These are phyloP conservation scores for Actenoides lindsayi DNA, from an alignment of 2,113 vertebrate genomes.

Conservation along the genomic window DNA sequence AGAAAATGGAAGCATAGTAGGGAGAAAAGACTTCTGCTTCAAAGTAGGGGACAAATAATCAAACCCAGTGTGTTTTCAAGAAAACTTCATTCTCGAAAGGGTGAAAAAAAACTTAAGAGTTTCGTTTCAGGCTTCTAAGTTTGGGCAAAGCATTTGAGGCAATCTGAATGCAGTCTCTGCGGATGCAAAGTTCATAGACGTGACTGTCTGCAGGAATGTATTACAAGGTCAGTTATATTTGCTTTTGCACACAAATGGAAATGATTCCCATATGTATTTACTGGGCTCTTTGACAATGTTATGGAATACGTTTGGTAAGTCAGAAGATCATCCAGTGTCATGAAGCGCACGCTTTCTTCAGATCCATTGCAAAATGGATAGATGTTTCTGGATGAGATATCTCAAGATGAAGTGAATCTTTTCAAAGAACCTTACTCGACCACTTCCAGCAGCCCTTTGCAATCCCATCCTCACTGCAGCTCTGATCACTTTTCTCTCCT, in stretches of 20 bases:
- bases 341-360: not conserved
- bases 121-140: not conserved
- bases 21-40: not conserved
- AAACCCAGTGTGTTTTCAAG: not conserved
- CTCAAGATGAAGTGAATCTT: not conserved
- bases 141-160: not conserved
- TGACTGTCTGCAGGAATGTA: not conserved
- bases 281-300: not conserved
- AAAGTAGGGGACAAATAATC: not conserved
- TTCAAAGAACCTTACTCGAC: not conserved
- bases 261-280: not conserved
- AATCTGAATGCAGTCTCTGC: not conserved
- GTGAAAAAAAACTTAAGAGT: not conserved
- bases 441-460: not conserved
- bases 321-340: not conserved
- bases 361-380: not conserved
- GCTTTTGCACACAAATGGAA: not conserved
- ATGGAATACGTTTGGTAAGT: not conserved
- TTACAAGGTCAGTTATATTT: not conserved
- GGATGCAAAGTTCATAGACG: not conserved
- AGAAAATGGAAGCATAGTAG: not conserved
- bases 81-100: not conserved
- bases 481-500: not conserved
- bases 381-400: not conserved
- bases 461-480: rapidly evolving